Base-by-base conservation (phyloP, 2,888 invertebrate species). In the Elmis aenea region DNA sequence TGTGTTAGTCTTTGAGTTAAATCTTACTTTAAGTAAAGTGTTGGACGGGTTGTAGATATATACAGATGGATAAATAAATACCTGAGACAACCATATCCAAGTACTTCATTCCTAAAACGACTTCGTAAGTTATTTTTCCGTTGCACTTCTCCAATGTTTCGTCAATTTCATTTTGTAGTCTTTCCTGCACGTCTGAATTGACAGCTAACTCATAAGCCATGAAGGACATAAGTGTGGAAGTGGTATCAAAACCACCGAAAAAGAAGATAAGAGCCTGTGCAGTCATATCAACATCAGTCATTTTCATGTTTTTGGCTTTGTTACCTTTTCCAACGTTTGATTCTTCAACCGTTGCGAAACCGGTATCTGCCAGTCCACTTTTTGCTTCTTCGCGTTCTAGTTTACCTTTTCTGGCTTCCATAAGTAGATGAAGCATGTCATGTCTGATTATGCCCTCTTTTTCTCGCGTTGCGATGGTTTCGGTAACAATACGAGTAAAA, bases 31-130 rank as follows among this genome's bases (percentile, higher is more conserved):
- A n/a, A n/a, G n/a, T n/a, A n/a, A n/a, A n/a, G n/a, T n/a, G n/a
- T n/a, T n/a, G n/a, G n/a, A n/a, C n/a, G n/a, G n/a, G n/a, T n/a
- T n/a, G n/a, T n/a, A n/a, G n/a, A n/a, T n/a, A n/a, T n/a, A n/a
- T n/a, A n/a, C n/a, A n/a, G n/a, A n/a, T n/a, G n/a, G n/a, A n/a
- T n/a, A n/a, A n/a, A n/a, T n/a, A n/a, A n/a, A 14, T 37, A 74
- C 74, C 74, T 51, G 75, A 74, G 0, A 79, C 56, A 1, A 76
- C 73, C 73, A 74, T 73, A 30, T 77, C 76, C 62, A 77, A 55
- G 30, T 76, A 77, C 5, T 63, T 61, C 72, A 77, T 68, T 10
- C 13, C 12, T 15, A 20, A 8, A 28, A 30, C 5, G 2, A 9
- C 61, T 9, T 69, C 72, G 40, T 73, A 76, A 30, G 62, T 67